Evolutionary conservation across 64 coral and sea anemone species (phyloP).

Genomic region (Pachyseris speciosa): DNA sequence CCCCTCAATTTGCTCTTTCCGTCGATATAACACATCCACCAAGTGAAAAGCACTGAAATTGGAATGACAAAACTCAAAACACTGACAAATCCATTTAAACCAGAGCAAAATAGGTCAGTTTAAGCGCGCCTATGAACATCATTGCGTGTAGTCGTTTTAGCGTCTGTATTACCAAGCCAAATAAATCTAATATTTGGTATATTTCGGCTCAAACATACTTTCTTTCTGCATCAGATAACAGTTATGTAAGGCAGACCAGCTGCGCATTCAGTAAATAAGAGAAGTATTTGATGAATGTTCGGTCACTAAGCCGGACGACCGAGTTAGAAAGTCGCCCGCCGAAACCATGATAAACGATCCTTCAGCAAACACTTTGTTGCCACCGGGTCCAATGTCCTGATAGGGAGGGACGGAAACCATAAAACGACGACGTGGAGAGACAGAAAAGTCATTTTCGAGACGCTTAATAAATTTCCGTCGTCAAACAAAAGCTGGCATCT

Average conservation of each 20-base stretch:
- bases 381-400: neutral
- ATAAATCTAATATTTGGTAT: neutral
- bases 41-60: too few relatives aligned
- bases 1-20: too few relatives aligned
- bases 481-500: conserved; percentile 21
- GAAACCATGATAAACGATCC: neutral
- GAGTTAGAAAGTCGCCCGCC: neutral
- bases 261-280: conserved; percentile 4
- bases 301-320: neutral
- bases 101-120: too few relatives aligned
- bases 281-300: conserved; percentile 22
- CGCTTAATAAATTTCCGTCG: conserved; percentile 24
- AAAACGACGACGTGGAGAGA: neutral
- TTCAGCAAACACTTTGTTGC: conserved; percentile 7
- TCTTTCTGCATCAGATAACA: neutral
- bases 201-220: neutral
- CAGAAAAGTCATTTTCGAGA: too few relatives aligned
- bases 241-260: neutral
- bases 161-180: conserved; percentile 2
- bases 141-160: too few relatives aligned
- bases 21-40: too few relatives aligned
- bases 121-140: too few relatives aligned
- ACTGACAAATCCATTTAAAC: too few relatives aligned
- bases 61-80: too few relatives aligned
- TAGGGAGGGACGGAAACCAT: neutral